Evolutionary conservation across 2,888 invertebrate species (phyloP), one percentile per base, ranked within the genome.

Genomic region (Lasius platythorax): DNA sequence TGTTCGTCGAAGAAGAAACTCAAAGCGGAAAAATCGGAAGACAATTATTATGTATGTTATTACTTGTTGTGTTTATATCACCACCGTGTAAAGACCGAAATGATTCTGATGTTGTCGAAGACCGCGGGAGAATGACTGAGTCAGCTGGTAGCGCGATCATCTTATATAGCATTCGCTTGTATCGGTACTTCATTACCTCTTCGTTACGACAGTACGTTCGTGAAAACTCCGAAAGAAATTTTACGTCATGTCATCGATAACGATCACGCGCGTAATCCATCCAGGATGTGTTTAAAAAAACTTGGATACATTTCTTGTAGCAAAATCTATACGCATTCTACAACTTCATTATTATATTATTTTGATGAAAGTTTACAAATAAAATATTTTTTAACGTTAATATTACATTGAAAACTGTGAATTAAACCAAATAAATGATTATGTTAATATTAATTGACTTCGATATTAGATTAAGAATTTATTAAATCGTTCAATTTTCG

Each of bases 111-210:
- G 87, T 85, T 86, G 86, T 87, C 90, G 91, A 88, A 87, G 92
- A 88, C 90, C 87, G 86, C 85, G 78, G 87, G 85, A 86, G 93
- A 93, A 92, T 93, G 93, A 94, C 94, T 94, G 92, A 92, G 88
- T 91, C 86, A 88, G 85, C 89, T 85, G 87, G 87, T 87, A 73
- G 67, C 83, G 58, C 90, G 90, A 87, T 92, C 91, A 92, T 92
- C 94, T 94, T 94, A 94, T 94, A 94, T 94, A 94, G 93, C 84
- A 89, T 91, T 90, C 88, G 87, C 86, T 84, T 79, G 86, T 87
- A 87, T 88, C 87, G 81, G 82, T 82, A 56, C 73, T 68, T 78
- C 81, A 82, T 87, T 88, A 84, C 89, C 88, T 87, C 68, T 82
- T 87, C 64, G 43, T 15, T 46, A 46, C 76, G 74, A 61, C 53